A percentile compares a stretch with the other conserved stretches of the same genome.
phyloP scores from a whole-genome alignment of 2,888 invertebrate genomes.

The Drosophila fulvimacula region DNA sequence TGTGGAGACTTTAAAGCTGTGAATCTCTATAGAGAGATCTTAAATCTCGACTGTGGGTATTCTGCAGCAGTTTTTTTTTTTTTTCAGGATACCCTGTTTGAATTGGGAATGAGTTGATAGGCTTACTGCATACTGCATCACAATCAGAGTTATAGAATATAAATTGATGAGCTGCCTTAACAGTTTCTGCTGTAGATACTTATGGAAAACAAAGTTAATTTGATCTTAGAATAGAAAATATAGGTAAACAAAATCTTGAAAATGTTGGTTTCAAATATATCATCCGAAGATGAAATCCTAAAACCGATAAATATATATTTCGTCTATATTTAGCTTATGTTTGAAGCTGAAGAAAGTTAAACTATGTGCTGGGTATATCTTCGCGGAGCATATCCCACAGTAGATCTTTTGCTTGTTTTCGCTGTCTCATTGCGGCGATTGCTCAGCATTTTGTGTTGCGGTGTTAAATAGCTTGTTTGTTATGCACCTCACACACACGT shows the following conservation, averaged over 20 bases:
- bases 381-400: neutral
- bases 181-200: no score
- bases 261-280: no score
- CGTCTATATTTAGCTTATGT: no score
- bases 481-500: conserved; percentile 62
- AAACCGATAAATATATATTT: no score
- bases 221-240: no score
- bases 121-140: neutral
- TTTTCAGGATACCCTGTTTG: conserved; percentile 8
- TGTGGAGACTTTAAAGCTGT: conserved; percentile 17
- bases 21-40: conserved; percentile 33
- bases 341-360: neutral
- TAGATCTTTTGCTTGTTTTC: conserved; percentile 28
- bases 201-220: no score
- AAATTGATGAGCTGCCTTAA: no score
- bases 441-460: conserved; percentile 69
- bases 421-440: conserved; percentile 64
- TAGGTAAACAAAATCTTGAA: no score
- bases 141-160: neutral
- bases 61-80: conserved; percentile 27
- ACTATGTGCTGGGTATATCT: conserved; percentile 3
- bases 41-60: conserved; percentile 9
- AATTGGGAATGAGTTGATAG: neutral
- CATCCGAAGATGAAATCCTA: no score
- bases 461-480: conserved; percentile 82